These are phyloP conservation scores for Gambusia holbrooki DNA, from an alignment of 2,113 vertebrate species.

Conservation along the genomic window DNA sequence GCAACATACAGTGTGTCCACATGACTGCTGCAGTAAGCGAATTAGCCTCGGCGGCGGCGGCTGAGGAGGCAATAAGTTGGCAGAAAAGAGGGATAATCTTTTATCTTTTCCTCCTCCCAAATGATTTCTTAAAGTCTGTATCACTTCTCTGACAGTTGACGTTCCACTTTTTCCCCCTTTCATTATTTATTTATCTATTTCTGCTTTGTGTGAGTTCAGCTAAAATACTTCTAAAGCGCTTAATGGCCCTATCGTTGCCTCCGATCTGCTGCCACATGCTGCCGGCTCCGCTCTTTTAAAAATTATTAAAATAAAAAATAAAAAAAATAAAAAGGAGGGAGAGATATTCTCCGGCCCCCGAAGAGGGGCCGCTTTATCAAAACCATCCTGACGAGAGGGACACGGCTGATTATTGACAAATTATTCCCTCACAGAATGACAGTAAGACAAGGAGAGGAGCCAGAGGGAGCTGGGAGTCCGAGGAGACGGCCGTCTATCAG, in stretches of 20 bases:
- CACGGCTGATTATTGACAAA: conserved; percentile 86
- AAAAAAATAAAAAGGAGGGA: background rate
- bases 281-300: conserved; percentile 53
- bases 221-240: conserved; percentile 85
- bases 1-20: conserved; percentile 50
- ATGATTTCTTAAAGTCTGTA: conserved; percentile 82
- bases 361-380: conserved; percentile 76
- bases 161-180: conserved; percentile 79
- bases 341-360: conserved; percentile 74
- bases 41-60: conserved; percentile 74
- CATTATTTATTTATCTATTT: conserved; percentile 87
- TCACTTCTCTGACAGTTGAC: conserved; percentile 81
- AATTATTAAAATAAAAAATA: background rate
- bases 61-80: conserved; percentile 80
- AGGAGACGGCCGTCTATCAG: conserved; percentile 80
- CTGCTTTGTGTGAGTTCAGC: conserved; percentile 86
- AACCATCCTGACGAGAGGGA: conserved; percentile 77
- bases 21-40: conserved; percentile 82
- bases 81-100: conserved; percentile 81
- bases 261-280: conserved; percentile 81
- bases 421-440: conserved; percentile 78
- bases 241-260: conserved; percentile 78
- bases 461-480: conserved; percentile 47
- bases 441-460: conserved; percentile 60
- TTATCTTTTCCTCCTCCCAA: conserved; percentile 79